Conservation (phyloP, 1,140 invertebrate species). For the Leptopilina clavipes region DNA sequence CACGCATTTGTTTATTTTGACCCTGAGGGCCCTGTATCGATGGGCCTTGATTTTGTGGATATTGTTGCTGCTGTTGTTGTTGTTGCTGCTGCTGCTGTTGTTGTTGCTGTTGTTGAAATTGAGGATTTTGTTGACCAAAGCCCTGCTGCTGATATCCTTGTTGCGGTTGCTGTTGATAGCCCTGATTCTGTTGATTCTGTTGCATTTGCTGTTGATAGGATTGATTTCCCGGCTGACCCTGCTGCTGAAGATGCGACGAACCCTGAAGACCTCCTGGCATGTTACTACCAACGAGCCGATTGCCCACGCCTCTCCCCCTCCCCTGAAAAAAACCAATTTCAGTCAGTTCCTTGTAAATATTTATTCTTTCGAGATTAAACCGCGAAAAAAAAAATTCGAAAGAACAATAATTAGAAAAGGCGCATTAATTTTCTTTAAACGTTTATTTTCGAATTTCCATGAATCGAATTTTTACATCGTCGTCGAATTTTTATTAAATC, state of each 20-base stretch:
- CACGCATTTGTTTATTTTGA: constrained; percentile 70
- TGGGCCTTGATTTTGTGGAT: constrained; percentile 55
- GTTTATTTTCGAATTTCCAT: too few species aligned
- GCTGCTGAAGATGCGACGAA: constrained; percentile 64
- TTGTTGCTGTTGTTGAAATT: constrained; percentile 50
- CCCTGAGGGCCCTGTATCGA: constrained; percentile 46
- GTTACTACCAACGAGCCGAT: constrained; percentile 79
- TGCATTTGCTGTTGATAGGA: constrained; percentile 66
- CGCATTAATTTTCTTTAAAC: neutral
- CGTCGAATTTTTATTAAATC: too few species aligned
- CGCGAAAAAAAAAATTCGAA: too few species aligned
- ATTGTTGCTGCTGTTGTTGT: constrained; percentile 68
- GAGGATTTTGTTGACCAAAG: constrained; percentile 50
- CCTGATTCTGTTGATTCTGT: constrained; percentile 65
- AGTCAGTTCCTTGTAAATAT: neutral
- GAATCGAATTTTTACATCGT: too few species aligned
- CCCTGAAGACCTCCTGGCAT: constrained; percentile 68
- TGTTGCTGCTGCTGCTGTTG: constrained; percentile 64
- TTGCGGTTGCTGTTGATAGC: constrained; percentile 62
- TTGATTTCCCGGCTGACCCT: constrained; percentile 61
- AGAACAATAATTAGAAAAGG: too few species aligned
- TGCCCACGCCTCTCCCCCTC: constrained; percentile 77
- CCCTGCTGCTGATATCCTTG: constrained; percentile 60
- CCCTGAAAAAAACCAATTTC: constrained; percentile 66
- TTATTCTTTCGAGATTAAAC: too few species aligned